Conservation (phyloP, 2,888 invertebrate genomes). For the Baronia brevicornis region DNA sequence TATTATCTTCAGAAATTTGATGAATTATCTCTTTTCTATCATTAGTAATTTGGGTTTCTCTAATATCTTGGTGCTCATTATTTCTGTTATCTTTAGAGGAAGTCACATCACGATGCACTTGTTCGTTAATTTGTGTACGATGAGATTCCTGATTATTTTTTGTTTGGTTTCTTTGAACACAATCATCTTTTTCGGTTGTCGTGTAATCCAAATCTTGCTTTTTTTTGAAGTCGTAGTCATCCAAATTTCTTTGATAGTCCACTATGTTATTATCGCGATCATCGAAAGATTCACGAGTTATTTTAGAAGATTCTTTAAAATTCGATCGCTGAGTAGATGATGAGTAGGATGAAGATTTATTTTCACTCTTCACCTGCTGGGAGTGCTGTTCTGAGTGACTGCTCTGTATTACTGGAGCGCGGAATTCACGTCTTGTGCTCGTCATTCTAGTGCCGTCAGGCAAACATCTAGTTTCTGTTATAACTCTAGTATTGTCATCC, state of each 20-base stretch:
- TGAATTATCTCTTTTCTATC: conserved; percentile 33
- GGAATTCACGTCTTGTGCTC: conserved; percentile 80
- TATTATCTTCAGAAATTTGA: conserved; percentile 25
- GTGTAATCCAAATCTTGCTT: conserved; percentile 16
- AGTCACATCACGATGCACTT: conserved; percentile 24
- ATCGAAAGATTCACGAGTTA: conserved; percentile 33
- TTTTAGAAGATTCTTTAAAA: conserved; percentile 37
- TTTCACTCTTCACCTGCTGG: conserved; percentile 42
- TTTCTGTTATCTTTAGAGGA: conserved; percentile 21
- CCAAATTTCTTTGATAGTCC: conserved; percentile 50
- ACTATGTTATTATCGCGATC: conserved; percentile 40
- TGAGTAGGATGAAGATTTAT: conserved; percentile 35
- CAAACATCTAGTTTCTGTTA: conserved; percentile 79
- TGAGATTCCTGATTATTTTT: conserved; percentile 18
- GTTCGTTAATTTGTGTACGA: conserved; percentile 28
- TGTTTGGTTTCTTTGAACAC: conserved; percentile 2
- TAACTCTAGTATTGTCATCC: conserved; percentile 79
- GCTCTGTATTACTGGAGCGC: conserved; percentile 46
- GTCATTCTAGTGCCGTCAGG: conserved; percentile 81
- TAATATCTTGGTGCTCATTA: conserved; percentile 4
- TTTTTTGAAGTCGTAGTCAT: conserved; percentile 39
- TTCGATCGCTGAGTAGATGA: conserved; percentile 41
- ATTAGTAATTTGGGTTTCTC: conserved; percentile 27
- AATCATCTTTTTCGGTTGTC: conserved; percentile 15
- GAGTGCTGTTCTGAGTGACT: conserved; percentile 48